Evolutionary conservation across 2,797 vertebrate genomes (phyloP).

Genomic region (Pseudopleuronectes americanus): DNA sequence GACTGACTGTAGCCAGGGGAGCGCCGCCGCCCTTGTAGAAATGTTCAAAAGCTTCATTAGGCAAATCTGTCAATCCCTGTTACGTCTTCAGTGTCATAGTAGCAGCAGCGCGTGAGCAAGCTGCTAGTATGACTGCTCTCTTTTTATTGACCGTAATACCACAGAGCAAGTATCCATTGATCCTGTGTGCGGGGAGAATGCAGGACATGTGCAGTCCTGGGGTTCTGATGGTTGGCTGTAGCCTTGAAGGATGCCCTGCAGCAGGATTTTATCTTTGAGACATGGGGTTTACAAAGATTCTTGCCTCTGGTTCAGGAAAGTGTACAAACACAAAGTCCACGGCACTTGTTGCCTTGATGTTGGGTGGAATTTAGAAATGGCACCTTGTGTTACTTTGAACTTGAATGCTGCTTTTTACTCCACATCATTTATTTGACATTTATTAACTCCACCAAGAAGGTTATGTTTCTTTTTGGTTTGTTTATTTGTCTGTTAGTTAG

Average conservation of each 20-base stretch:
- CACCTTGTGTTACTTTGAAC: background rate
- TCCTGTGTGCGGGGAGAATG: slow-evolving; percentile 17
- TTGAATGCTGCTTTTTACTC: too few species aligned
- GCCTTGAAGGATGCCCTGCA: slow-evolving; percentile 49
- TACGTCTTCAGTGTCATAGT: slow-evolving; percentile 1
- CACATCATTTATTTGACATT: background rate
- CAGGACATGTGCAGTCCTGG: slow-evolving; percentile 15
- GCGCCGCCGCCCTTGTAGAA: slow-evolving; percentile 29
- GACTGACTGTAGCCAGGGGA: slow-evolving; percentile 59
- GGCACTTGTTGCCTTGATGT: slow-evolving; percentile 12
- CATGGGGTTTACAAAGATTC: slow-evolving; percentile 8
- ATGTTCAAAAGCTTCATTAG: slow-evolving; percentile 64
- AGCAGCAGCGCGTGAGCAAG: slow-evolving; percentile 6
- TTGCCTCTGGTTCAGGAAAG: slow-evolving; percentile 21
- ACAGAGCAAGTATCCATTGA: slow-evolving; percentile 32
- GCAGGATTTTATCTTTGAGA: slow-evolving; percentile 25
- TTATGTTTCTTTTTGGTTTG: too few species aligned
- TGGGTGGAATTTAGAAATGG: background rate
- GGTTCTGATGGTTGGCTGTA: slow-evolving; percentile 38
- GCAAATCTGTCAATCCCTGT: slow-evolving; percentile 35
- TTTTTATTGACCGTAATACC: slow-evolving; percentile 20
- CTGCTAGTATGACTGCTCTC: slow-evolving; percentile 7
- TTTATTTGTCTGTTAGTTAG: too few species aligned
- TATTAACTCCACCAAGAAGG: too few species aligned
- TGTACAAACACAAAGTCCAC: background rate